phyloP scores from a whole-genome alignment of 2,113 vertebrate species.

The Thalassoma bifasciatum region DNA sequence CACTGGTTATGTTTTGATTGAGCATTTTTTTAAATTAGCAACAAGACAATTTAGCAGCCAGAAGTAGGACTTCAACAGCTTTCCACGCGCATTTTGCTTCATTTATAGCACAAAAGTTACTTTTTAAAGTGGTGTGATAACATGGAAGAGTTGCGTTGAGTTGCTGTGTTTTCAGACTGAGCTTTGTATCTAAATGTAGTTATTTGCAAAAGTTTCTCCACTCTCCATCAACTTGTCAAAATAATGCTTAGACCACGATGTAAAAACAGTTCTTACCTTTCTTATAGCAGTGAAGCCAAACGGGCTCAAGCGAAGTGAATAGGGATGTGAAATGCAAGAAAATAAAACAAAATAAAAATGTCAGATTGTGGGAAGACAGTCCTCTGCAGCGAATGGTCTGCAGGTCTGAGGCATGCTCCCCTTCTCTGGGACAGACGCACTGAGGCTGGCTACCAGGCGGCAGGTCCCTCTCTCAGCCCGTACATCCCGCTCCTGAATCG shows the following conservation, averaged over 20 bases:
- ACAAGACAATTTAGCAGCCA: constrained; percentile 58
- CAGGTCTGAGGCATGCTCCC: constrained; percentile 81
- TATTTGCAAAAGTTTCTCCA: constrained; percentile 43
- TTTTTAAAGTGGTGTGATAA: neutral
- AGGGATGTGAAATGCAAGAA: constrained; percentile 27
- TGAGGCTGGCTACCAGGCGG: constrained; percentile 67
- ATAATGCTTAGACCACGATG: neutral
- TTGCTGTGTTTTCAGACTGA: neutral
- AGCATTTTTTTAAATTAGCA: constrained; percentile 75
- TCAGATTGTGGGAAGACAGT: constrained; percentile 67
- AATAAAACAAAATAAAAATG: constrained; percentile 16
- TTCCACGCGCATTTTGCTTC: constrained; percentile 13
- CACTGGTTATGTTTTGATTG: constrained; percentile 86
- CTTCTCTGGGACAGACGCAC: constrained; percentile 64
- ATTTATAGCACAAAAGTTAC: neutral
- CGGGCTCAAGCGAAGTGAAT: constrained; percentile 43
- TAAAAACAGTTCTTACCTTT: constrained; percentile 74
- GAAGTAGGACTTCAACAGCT: neutral
- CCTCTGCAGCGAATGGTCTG: constrained; percentile 72
- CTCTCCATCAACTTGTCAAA: constrained; percentile 34
- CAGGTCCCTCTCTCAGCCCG: constrained; percentile 86
- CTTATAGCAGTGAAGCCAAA: constrained; percentile 57
- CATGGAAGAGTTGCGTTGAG: neutral
- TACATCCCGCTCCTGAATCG: constrained; percentile 84
- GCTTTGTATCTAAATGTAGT: neutral